Evolutionary conservation across 2,888 invertebrate genomes (phyloP).

Genomic region (Tortricodes alternella): DNA sequence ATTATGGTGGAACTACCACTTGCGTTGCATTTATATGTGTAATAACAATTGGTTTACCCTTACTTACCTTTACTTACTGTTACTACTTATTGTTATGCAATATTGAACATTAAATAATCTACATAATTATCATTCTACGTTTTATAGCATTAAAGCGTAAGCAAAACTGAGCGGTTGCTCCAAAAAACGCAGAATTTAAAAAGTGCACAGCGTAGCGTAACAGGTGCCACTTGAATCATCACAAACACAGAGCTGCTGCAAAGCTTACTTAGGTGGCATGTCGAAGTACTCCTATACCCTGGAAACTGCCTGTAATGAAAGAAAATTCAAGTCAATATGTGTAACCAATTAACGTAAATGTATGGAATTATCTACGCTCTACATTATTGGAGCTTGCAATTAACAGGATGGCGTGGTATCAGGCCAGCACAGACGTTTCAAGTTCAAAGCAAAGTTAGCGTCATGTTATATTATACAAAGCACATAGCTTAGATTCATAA

Average conservation of each 20-base stretch:
- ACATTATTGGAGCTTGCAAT: background rate
- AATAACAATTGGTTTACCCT: too few relatives aligned
- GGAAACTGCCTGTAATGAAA: slow-evolving; percentile 75
- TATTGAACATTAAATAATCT: too few relatives aligned
- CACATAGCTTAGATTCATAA: too few relatives aligned
- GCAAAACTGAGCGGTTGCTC: slow-evolving; percentile 2
- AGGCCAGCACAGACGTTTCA: too few relatives aligned
- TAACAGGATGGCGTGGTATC: background rate
- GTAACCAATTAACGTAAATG: background rate
- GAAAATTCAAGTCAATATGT: slow-evolving; percentile 51
- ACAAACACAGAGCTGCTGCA: slow-evolving; percentile 38
- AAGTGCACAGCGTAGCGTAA: slow-evolving; percentile 23
- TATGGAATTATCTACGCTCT: background rate
- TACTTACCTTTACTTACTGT: too few relatives aligned
- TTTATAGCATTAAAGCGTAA: slow-evolving; percentile 8
- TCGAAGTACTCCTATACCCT: slow-evolving; percentile 66
- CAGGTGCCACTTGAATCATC: slow-evolving; percentile 5
- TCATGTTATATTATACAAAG: too few relatives aligned
- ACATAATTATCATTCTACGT: background rate
- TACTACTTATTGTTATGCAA: too few relatives aligned
- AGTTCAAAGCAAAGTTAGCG: too few relatives aligned
- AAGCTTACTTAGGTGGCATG: slow-evolving; percentile 81
- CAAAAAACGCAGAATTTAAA: background rate
- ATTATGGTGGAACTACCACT: too few relatives aligned
- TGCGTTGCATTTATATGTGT: too few relatives aligned